phyloP scores from a whole-genome alignment of 2,797 vertebrate genomes.

The Enteromius argenteus region DNA sequence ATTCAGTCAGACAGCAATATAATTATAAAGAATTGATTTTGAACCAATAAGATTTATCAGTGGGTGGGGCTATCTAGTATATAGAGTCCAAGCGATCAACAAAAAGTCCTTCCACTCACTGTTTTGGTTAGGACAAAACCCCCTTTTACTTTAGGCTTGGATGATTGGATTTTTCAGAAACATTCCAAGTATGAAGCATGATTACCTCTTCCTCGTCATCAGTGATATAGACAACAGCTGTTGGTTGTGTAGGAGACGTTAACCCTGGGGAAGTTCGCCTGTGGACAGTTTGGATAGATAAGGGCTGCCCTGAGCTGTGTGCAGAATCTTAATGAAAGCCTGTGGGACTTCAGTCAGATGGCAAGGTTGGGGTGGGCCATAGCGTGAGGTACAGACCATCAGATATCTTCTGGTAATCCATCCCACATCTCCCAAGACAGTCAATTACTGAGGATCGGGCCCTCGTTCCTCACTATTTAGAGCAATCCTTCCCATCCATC shows the following conservation, averaged over 20 bases:
- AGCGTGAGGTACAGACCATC: neutral
- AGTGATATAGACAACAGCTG: conserved; percentile 12
- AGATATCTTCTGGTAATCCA: conserved; percentile 12
- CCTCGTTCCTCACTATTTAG: neutral
- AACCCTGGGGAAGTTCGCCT: neutral
- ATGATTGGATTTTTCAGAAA: neutral
- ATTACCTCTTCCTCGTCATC: neutral
- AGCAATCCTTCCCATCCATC: neutral
- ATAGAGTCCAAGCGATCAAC: neutral
- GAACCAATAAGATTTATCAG: neutral
- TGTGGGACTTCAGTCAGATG: conserved; percentile 25
- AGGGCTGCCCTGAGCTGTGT: conserved; percentile 24
- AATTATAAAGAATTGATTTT: neutral
- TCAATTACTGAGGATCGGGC: conserved; percentile 21
- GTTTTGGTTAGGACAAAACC: neutral
- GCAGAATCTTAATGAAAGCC: conserved; percentile 34
- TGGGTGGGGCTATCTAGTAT: neutral
- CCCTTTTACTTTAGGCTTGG: neutral
- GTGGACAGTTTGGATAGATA: conserved; percentile 10
- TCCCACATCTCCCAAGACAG: conserved; percentile 26
- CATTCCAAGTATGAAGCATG: neutral
- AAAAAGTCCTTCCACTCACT: neutral
- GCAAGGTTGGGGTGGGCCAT: neutral
- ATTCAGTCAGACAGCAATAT: neutral
- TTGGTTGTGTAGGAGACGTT: neutral